A percentile compares a stretch with the other conserved stretches of the same genome.
Conservation (phyloP, 2,113 vertebrate species). For the Carollia perspicillata region DNA sequence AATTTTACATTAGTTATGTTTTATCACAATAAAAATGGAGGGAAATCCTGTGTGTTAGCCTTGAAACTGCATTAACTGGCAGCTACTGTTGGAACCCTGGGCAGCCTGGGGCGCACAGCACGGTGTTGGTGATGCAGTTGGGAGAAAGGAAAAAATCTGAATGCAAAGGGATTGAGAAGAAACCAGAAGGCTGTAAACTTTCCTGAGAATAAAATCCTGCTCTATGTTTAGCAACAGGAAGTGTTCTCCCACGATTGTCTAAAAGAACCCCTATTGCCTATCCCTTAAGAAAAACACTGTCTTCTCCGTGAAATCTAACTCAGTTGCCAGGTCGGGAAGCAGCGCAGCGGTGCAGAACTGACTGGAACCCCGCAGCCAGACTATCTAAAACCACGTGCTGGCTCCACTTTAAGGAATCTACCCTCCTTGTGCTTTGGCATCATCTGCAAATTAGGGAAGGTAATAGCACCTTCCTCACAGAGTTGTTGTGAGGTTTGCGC, state of each 20-base stretch:
- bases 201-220: not conserved
- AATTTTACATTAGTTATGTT: not conserved
- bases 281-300: not conserved
- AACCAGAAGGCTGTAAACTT: not conserved
- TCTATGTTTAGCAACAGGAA: not conserved
- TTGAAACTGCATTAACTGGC: not conserved
- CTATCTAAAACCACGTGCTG: not conserved
- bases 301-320: not conserved
- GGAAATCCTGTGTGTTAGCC: not conserved
- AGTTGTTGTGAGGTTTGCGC: not conserved
- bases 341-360: not conserved
- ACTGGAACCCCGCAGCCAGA: not conserved
- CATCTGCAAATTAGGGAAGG: not conserved
- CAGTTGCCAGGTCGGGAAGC: not conserved
- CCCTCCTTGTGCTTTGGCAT: not conserved
- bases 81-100: not conserved
- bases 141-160: not conserved
- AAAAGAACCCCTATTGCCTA: not conserved
- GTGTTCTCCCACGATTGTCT: not conserved
- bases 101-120: not conserved
- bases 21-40: not conserved
- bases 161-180: not conserved
- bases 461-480: not conserved
- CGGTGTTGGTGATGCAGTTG: not conserved
- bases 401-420: not conserved